Conservation (phyloP, 2,888 invertebrate species). For the Pyralis farinalis region DNA sequence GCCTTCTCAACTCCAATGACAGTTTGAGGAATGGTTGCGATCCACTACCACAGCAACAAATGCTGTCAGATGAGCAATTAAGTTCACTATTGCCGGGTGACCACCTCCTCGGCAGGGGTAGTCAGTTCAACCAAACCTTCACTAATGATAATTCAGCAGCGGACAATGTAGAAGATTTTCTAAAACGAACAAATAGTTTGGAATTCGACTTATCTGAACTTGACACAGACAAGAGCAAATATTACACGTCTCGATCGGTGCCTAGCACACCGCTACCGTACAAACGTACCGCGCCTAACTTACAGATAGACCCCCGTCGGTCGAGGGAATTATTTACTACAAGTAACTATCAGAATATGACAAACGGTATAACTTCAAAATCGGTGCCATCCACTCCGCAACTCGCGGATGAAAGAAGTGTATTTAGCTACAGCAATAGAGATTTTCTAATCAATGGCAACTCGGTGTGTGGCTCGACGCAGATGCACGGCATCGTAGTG, state of each 20-base stretch:
- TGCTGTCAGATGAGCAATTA: slow-evolving; percentile 59
- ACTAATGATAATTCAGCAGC: slow-evolving; percentile 40
- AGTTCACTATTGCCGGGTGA: slow-evolving; percentile 63
- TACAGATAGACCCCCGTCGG: slow-evolving; percentile 62
- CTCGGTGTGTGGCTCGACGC: slow-evolving; percentile 58
- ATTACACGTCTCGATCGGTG: slow-evolving; percentile 83
- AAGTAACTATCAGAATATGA: slow-evolving; percentile 42
- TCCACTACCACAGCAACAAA: slow-evolving; percentile 54
- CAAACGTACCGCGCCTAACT: slow-evolving; percentile 55
- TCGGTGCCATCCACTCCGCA: slow-evolving; percentile 88
- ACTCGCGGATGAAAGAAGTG: slow-evolving; percentile 69
- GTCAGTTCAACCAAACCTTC: slow-evolving; percentile 56
- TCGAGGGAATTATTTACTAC: slow-evolving; percentile 56
- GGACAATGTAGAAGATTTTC: slow-evolving; percentile 65
- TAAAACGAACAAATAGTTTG: slow-evolving; percentile 68
- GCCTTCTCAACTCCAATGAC: slow-evolving; percentile 49
- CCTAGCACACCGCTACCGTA: slow-evolving; percentile 85
- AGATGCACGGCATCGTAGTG: slow-evolving; percentile 46
- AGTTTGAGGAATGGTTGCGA: slow-evolving; percentile 63
- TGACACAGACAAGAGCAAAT: slow-evolving; percentile 61
- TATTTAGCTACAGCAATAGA: slow-evolving; percentile 81
- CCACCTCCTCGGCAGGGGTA: slow-evolving; percentile 51
- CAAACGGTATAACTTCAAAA: slow-evolving; percentile 83
- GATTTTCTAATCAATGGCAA: slow-evolving; percentile 84
- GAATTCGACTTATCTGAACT: slow-evolving; percentile 66